Evolutionary conservation across 2,797 vertebrate genomes (phyloP), one percentile per base, ranked within the genome.

Genomic region (Silurus aristotelis): DNA sequence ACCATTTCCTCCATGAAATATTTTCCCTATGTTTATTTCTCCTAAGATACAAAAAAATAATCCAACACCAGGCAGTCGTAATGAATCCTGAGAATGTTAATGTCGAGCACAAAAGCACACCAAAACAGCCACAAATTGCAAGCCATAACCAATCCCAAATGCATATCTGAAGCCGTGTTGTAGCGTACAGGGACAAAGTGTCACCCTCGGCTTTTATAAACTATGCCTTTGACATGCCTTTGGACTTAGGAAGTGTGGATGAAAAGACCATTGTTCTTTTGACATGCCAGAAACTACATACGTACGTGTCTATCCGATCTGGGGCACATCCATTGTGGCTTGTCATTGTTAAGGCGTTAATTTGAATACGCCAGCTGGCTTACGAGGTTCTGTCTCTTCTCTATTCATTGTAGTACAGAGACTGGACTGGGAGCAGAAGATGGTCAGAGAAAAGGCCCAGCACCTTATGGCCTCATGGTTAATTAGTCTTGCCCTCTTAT

Each of bases 401-500:
- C 58, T 55, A 13, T 43, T 58, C 61, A 75, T 4, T 31, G 52
- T 6, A 38, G 31, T 82, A 67, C 82, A 46, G 60, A 38, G 87
- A 80, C 15, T 13, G 56, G 55, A 91, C 87, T 60, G 22, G 77
- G 43, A 80, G 82, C 80, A 85, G 86, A 38, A 63, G 79, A 76
- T 71, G 82, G 88, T 88, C 85, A 85, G 77, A 88, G 90, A 87
- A 88, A 90, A 38, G 83, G 80, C 88, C 83, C 82, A 88, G 85
- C 86, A 70, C 84, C 91, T 88, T 91, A 84, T 43, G 70, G 89
- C 87, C 83, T 92, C 38, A 38, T 38, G 38, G 38, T 93, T 94
- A 94, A 95, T 93, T 92, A 90, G 90, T 88, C 82, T 90, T 90
- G 87, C 93, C 90, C 91, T 90, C 91, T 93, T 86, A 90, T 92